phyloP scores from a whole-genome alignment of 2,888 invertebrate genomes.

The Agrotis exclamationis region DNA sequence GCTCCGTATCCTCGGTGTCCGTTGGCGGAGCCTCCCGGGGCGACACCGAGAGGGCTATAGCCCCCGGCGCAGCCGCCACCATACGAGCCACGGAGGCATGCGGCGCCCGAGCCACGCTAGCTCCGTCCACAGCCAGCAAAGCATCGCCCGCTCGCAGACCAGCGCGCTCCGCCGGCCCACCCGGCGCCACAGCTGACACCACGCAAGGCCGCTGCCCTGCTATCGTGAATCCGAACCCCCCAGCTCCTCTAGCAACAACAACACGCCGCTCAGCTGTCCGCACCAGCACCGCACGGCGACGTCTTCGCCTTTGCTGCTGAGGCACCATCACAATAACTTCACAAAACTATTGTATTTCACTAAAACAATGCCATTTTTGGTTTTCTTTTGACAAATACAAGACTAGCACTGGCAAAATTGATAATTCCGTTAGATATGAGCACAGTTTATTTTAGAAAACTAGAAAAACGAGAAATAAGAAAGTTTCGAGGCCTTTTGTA shows the following conservation, averaged over 20 bases:
- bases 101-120: slow-evolving; percentile 97
- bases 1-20: slow-evolving; percentile 88
- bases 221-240: slow-evolving; percentile 99
- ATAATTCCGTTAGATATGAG: slow-evolving; percentile 27
- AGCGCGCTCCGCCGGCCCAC: slow-evolving; percentile 96
- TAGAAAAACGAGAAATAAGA: slow-evolving; percentile 86
- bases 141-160: slow-evolving; percentile 98
- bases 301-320: slow-evolving; percentile 87
- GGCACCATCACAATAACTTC: slow-evolving; percentile 83
- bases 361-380: slow-evolving; percentile 57
- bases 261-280: slow-evolving; percentile 94
- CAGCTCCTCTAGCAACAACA: slow-evolving; percentile 96
- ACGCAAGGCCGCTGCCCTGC: slow-evolving; percentile 99
- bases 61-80: slow-evolving; percentile 96
- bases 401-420: not conserved
- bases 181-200: slow-evolving; percentile 97
- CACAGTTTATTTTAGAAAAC: slow-evolving; percentile 76
- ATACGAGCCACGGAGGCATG: slow-evolving; percentile 98
- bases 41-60: slow-evolving; percentile 96
- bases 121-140: slow-evolving; percentile 97
- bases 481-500: slow-evolving; percentile 84
- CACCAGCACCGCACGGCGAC: slow-evolving; percentile 82
- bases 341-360: slow-evolving; percentile 62
- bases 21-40: slow-evolving; percentile 86
- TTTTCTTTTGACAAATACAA: slow-evolving; percentile 42